A percentile compares a stretch with the other conserved stretches of the same genome.
These are phyloP conservation scores for Megastigmus dorsalis DNA, from an alignment of 2,888 invertebrate species.

Conservation along the genomic window DNA sequence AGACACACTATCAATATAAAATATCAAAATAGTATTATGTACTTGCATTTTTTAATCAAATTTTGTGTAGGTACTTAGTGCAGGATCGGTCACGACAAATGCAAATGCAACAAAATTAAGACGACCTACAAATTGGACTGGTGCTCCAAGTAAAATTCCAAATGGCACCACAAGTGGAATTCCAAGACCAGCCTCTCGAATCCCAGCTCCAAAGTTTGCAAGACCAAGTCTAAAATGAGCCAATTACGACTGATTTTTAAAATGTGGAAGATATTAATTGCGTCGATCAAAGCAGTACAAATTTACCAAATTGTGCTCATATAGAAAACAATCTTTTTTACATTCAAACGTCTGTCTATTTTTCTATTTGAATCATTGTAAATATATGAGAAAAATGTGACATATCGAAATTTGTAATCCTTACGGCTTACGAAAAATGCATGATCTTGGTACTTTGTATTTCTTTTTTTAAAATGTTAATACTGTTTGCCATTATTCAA, in stretches of 20 bases:
- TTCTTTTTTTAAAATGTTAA: constrained; percentile 27
- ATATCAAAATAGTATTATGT: not conserved
- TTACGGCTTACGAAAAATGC: constrained; percentile 2
- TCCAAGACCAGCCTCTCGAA: constrained; percentile 71
- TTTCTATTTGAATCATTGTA: constrained; percentile 51
- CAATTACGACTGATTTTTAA: constrained; percentile 17
- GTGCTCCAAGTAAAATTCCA: constrained; percentile 56
- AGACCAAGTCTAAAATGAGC: constrained; percentile 59
- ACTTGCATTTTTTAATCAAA: too few species aligned
- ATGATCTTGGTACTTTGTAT: constrained; percentile 52
- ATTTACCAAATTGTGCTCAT: constrained; percentile 36
- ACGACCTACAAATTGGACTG: constrained; percentile 66
- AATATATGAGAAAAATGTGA: constrained; percentile 29
- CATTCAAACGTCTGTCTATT: constrained; percentile 37
- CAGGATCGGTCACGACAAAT: constrained; percentile 33
- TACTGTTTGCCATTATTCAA: constrained; percentile 46
- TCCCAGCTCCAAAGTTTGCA: constrained; percentile 66
- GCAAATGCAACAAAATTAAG: constrained; percentile 61
- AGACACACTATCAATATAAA: not conserved
- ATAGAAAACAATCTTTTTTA: constrained; percentile 23
- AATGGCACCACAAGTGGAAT: constrained; percentile 66
- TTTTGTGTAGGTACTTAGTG: constrained; percentile 16
- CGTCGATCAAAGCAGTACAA: constrained; percentile 41
- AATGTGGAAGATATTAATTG: constrained; percentile 36
- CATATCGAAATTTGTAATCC: constrained; percentile 24